A percentile compares a stretch with the other conserved stretches of the same genome.
Conservation (phyloP, 1,140 invertebrate genomes). For the Procambarus virginalis region DNA sequence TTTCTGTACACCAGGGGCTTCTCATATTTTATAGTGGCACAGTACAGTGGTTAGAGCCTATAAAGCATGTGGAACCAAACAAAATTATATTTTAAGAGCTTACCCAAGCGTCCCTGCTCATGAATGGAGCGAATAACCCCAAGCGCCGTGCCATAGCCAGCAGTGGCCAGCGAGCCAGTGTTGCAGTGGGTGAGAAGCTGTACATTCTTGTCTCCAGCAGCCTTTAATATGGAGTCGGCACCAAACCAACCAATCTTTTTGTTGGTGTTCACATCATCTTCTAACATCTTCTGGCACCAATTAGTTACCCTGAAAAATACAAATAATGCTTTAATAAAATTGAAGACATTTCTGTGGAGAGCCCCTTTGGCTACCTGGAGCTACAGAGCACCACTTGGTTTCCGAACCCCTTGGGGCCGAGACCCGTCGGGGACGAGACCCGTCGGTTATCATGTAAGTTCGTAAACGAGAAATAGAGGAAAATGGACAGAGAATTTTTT, state of each 20-base stretch:
- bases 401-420: no score
- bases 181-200: constrained; percentile 96
- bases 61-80: no score
- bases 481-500: no score
- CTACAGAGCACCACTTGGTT: no score
- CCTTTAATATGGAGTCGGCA: constrained; percentile 83
- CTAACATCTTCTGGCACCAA: constrained; percentile 86
- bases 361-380: no score
- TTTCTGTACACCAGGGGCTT: no score
- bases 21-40: no score
- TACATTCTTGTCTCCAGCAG: constrained; percentile 76
- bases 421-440: no score
- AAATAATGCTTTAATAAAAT: background rate
- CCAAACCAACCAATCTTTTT: constrained; percentile 89
- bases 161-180: constrained; percentile 97
- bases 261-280: constrained; percentile 90
- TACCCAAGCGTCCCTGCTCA: constrained; percentile 83
- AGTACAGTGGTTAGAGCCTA: no score
- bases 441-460: no score
- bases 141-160: constrained; percentile 97
- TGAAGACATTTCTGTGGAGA: no score
- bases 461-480: no score
- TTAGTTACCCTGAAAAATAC: constrained; percentile 80
- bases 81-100: background rate
- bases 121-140: constrained; percentile 92